Evolutionary conservation across 2,797 vertebrate genomes (phyloP), one percentile per base, ranked within the genome.

Genomic region (Microchirus variegatus): DNA sequence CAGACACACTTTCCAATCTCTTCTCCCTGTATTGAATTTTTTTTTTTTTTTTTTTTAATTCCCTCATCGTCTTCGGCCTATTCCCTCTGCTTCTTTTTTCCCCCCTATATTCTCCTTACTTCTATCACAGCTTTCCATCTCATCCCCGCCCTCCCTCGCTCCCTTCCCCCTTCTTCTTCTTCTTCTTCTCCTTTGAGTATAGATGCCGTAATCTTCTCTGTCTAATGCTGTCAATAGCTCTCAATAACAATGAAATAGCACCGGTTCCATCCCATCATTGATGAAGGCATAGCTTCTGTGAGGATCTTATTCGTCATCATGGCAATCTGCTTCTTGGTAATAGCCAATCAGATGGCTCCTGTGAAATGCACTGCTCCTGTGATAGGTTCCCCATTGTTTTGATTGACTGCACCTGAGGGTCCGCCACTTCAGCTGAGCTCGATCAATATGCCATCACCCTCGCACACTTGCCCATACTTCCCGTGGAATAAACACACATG

Each of bases 231-330:
- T 88, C 89, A 87, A 89, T 91, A 87, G 75, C 82, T 79, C 77
- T 91, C 89, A 90, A 84, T 90, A 90, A 91, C 85, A 88, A 78
- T 91, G 86, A 90, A 83, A 87, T 74, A 87, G 80, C 68, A 70
- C 74, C 51, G 57, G 77, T 83, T 86, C 85, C 72, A 78, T 84
- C 80, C 84, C 68, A 62, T 83, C 70, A 78, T 82, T 84, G 89
- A 88, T 86, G 83, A 90, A 86, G 81, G 71, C 81, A 70, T 64
- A 59, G 80, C 72, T 75, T 81, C 76, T 45, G 79, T 80, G 67
- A 63, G 67, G 80, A 87, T 83, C 88, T 83, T 87, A 86, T 90
- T 90, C 70, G 83, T 84, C 85, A 87, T 91, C 81, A 78, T 62
- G 63, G 77, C 84, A 84, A 87, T 87, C 89, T 80, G 85, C 81